A percentile compares a stretch with the other conserved stretches of the same genome.
These are phyloP conservation scores for Aegithalos caudatus DNA, from an alignment of 2,113 vertebrate genomes.

Conservation along the genomic window DNA sequence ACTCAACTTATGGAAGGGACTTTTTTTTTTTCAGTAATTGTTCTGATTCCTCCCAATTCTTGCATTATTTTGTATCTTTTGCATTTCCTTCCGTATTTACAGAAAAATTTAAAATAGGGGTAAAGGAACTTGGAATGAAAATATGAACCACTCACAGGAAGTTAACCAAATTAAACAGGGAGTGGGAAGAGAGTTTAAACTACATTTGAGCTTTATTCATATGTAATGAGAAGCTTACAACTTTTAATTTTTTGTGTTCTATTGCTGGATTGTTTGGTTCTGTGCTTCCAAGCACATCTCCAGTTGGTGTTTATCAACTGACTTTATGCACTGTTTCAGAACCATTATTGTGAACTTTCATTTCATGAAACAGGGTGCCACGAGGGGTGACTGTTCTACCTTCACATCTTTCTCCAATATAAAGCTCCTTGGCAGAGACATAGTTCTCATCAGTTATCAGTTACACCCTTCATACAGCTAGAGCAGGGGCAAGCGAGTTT, in stretches of 20 bases:
- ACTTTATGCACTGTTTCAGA: not conserved
- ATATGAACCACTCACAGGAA: not conserved
- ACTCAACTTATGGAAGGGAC: not conserved
- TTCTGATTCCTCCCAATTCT: not conserved
- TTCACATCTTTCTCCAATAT: not conserved
- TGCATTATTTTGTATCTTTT: not conserved
- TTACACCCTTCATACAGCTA: not conserved
- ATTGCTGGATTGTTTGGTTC: not conserved
- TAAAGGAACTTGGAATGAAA: not conserved
- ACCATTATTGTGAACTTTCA: not conserved
- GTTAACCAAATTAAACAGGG: not conserved
- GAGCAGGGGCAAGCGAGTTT: not conserved
- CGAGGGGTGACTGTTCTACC: not conserved
- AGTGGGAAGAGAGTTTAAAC: not conserved
- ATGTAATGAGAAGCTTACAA: not conserved
- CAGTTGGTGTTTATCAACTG: not conserved
- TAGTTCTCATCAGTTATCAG: not conserved
- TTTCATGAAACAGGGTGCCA: not conserved
- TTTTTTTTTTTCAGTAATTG: not conserved
- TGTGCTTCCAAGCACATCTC: not conserved
- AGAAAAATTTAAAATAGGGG: not conserved
- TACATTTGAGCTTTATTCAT: not conserved
- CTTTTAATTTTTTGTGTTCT: not conserved
- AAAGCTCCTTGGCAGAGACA: not conserved
- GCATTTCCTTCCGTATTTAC: not conserved